Percentiles rank a stretch among this genome's conserved stretches.
Evolutionary conservation across 2,113 vertebrate species (phyloP).

Genomic region (Salvelinus fontinalis): DNA sequence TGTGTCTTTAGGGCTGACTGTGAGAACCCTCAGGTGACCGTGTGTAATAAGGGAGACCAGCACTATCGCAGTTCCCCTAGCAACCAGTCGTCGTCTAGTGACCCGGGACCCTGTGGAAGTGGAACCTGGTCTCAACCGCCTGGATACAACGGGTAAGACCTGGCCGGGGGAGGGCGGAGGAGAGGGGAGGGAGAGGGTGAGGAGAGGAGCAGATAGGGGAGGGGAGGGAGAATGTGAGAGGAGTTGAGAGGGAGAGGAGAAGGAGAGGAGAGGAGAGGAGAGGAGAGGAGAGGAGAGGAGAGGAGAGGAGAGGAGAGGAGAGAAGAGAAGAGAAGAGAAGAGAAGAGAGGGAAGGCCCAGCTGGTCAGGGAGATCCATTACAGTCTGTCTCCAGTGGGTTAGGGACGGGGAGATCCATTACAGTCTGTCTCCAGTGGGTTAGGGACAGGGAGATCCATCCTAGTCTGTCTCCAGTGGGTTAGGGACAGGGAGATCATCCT

Average conservation of each 20-base stretch:
- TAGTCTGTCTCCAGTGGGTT: no score
- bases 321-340: no score
- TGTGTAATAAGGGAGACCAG: conserved; percentile 72
- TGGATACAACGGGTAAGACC: conserved; percentile 85
- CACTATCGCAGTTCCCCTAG: conserved; percentile 93
- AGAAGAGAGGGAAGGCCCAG: no score
- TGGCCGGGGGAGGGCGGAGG: neutral
- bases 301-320: no score
- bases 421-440: no score
- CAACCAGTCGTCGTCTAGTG: conserved; percentile 97
- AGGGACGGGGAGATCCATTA: no score
- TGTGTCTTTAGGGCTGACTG: neutral
- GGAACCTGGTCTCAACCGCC: conserved; percentile 90
- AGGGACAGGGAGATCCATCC: no score
- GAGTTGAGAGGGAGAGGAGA: neutral
- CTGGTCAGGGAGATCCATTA: neutral
- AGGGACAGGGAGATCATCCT: no score
- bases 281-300: no score
- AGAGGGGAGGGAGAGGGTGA: neutral
- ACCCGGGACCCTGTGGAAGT: conserved; percentile 88
- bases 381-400: no score
- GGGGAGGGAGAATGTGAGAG: no score
- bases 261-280: no score
- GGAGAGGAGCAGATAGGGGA: neutral
- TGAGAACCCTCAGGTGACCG: conserved; percentile 47